Conservation (phyloP, 1,140 invertebrate genomes). For the Branchinecta lynchi region DNA sequence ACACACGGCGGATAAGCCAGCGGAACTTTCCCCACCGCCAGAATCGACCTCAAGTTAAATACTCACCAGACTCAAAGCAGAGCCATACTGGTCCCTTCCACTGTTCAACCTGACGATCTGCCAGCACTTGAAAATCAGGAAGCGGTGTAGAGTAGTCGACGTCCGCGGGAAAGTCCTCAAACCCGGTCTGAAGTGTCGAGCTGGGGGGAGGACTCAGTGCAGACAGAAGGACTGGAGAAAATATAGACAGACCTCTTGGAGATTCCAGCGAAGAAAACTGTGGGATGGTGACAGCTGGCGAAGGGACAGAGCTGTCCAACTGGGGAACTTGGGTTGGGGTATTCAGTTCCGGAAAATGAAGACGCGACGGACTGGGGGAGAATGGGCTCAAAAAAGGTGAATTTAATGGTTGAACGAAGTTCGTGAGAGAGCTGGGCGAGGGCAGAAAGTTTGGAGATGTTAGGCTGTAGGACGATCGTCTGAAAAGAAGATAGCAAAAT, state of each 20-base stretch:
- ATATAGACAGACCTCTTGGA: no score
- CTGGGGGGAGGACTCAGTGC: not conserved
- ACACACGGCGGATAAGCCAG: no score
- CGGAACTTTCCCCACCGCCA: no score
- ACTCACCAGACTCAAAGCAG: not conserved
- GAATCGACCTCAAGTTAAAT: no score
- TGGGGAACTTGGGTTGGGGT: no score
- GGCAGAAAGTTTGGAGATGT: not conserved
- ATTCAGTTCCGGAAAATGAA: no score
- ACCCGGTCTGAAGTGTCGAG: not conserved
- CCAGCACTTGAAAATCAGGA: not conserved
- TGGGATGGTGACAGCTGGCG: no score
- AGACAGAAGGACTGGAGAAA: not conserved
- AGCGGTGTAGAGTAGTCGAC: not conserved
- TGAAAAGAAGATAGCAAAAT: not conserved
- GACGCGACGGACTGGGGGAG: not conserved
- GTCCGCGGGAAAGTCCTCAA: not conserved
- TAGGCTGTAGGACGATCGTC: not conserved
- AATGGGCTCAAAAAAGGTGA: not conserved
- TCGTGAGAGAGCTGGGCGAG: not conserved
- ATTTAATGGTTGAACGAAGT: not conserved
- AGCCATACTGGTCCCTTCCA: not conserved
- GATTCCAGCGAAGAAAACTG: no score
- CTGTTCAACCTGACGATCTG: not conserved
- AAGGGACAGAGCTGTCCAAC: no score